Percentiles rank a stretch among this genome's conserved stretches.
phyloP scores from a whole-genome alignment of 1,140 invertebrate genomes.

The Achroia grisella region DNA sequence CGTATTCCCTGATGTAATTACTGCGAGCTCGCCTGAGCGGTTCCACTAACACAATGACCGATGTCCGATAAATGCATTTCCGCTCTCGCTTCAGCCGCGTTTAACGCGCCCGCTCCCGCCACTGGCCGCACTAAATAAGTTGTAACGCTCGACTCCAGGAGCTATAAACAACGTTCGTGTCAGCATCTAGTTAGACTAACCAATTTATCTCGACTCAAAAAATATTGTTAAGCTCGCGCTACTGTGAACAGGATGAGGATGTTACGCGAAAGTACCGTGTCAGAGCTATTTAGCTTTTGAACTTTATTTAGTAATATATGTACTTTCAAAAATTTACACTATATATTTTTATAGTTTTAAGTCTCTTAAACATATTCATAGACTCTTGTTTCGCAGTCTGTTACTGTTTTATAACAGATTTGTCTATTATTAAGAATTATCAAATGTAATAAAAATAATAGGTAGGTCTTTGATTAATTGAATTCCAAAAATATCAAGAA shows the following conservation, averaged over 20 bases:
- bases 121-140: conserved; percentile 20
- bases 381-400: no score
- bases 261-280: conserved; percentile 4
- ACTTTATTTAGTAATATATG: background rate
- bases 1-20: conserved; percentile 68
- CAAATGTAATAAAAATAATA: no score
- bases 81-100: conserved; percentile 9
- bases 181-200: conserved; percentile 46
- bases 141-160: conserved; percentile 26
- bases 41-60: conserved; percentile 54
- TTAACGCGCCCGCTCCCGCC: conserved; percentile 4
- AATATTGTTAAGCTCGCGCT: conserved; percentile 6
- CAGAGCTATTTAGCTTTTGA: conserved; percentile 7
- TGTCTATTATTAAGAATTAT: no score
- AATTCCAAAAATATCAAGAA: no score
- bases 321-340: no score
- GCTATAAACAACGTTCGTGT: conserved; percentile 44
- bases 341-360: no score
- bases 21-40: conserved; percentile 40
- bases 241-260: background rate
- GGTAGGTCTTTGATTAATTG: no score
- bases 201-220: conserved; percentile 40
- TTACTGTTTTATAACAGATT: no score
- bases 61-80: conserved; percentile 22
- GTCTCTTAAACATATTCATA: background rate